Evolutionary conservation across 2,888 invertebrate genomes (phyloP), one percentile per base, ranked within the genome.

Genomic region (Luperina testacea): DNA sequence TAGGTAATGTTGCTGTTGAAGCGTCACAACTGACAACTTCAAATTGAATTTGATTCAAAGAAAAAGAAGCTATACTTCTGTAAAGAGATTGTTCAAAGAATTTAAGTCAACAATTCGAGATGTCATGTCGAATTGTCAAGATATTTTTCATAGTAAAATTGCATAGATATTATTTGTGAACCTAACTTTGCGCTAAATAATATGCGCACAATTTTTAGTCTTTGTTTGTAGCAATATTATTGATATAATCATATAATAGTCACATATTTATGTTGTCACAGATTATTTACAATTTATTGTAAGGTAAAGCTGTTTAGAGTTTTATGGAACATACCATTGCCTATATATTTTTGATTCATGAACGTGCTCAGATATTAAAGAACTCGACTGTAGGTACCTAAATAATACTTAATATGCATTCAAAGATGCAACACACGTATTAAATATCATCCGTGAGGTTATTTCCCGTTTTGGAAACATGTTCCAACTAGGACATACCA

Each of bases 381-480:
- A 38, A 24, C 51, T 51, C 51, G 17, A 51, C 38, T 38, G 38
- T 38, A 38, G 5, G 4, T 42, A 42, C 20, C 27, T 70, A 70
- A 17, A 8, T 51, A 51, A 32, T 15, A n/a, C 9, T 6, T 13
- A n/a, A 38, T n/a, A 38, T 11, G 20, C 27, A 27, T 59, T 71
- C n/a, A 13, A 42, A 59, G n/a, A 45, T 71, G 48, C 72, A 59
- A 59, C 24, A 42, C 24, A 32, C 63, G 57, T 38, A 70, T 38
- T 27, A 20, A 53, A 24, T 15, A 15, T 53, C 20, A 74, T 17
- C n/a, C 7, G 20, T 48, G 17, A 4, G 8, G 61, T 61, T 77
- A 67, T 77, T 77, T 67, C 38, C 27, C 32, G 61, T 51, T 67
- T 27, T 75, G 20, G 17, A 59, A 59, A 59, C 38, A 13, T 11